Conservation (phyloP, 2,888 invertebrate genomes). For the Rambutsinella grinnellia region DNA sequence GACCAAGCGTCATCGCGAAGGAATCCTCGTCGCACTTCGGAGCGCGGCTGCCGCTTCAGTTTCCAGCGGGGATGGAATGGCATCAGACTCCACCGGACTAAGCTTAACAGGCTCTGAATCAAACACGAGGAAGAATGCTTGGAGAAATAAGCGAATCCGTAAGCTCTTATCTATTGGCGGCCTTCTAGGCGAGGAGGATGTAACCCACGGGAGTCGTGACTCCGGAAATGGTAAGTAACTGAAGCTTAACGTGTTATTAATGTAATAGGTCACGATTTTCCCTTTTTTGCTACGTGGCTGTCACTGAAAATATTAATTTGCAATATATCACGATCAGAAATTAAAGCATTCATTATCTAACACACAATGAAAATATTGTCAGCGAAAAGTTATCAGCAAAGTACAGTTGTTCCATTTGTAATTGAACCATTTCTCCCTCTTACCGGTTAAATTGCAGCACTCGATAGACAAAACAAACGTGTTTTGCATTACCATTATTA, state of each 20-base stretch:
- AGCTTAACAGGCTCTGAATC: constrained; percentile 32
- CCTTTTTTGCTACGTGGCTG: no score
- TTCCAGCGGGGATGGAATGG: neutral
- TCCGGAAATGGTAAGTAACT: constrained; percentile 47
- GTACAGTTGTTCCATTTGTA: neutral
- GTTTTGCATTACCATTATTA: no score
- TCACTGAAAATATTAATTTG: constrained; percentile 5
- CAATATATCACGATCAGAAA: constrained; percentile 7
- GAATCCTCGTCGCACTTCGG: constrained; percentile 42
- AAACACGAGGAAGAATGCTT: constrained; percentile 29
- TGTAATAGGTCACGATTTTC: neutral
- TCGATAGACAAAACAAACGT: neutral
- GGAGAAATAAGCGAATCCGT: constrained; percentile 48
- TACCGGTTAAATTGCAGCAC: neutral
- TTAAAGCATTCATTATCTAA: neutral
- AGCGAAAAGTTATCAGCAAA: neutral
- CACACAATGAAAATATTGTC: neutral
- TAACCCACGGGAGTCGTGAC: constrained; percentile 20
- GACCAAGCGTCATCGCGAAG: constrained; percentile 56
- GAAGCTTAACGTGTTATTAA: neutral
- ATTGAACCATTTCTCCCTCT: constrained; percentile 15
- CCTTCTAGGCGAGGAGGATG: constrained; percentile 21
- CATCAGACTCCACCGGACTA: constrained; percentile 33
- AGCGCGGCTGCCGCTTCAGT: constrained; percentile 26
- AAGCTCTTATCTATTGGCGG: constrained; percentile 36